Conservation (phyloP, 2,888 invertebrate genomes). For the Agrilus biguttatus region DNA sequence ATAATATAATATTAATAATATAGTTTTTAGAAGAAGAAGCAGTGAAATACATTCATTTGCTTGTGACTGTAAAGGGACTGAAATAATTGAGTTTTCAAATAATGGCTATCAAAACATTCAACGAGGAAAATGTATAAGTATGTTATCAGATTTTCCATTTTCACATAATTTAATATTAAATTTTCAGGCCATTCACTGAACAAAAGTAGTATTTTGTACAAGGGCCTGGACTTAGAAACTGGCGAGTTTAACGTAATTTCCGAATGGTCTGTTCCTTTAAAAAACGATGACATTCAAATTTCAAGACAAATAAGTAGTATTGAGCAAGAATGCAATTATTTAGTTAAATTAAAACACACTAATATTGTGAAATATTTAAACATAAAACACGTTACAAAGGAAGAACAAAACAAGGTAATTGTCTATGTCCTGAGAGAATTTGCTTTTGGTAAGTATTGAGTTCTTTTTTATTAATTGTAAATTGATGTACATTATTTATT, state of each 20-base stretch:
- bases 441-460: slow-evolving; percentile 33
- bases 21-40: slow-evolving; percentile 13
- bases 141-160: slow-evolving; percentile 10
- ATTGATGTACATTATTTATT: background rate
- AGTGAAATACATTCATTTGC: slow-evolving; percentile 27
- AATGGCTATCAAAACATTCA: slow-evolving; percentile 48
- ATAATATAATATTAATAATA: slow-evolving; percentile 6
- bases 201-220: slow-evolving; percentile 58
- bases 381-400: slow-evolving; percentile 39
- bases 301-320: slow-evolving; percentile 48
- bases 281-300: slow-evolving; percentile 29
- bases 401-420: slow-evolving; percentile 45
- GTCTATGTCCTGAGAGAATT: slow-evolving; percentile 60
- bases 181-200: slow-evolving; percentile 49
- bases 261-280: slow-evolving; percentile 55
- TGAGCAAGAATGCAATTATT: slow-evolving; percentile 63
- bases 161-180: background rate
- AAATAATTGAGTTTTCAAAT: slow-evolving; percentile 38
- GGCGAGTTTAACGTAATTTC: slow-evolving; percentile 59
- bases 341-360: slow-evolving; percentile 54
- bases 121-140: slow-evolving; percentile 63
- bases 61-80: slow-evolving; percentile 42
- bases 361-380: slow-evolving; percentile 65
- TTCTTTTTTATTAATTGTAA: slow-evolving; percentile 3
- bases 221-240: slow-evolving; percentile 58